Conservation (phyloP, 1,140 invertebrate species). For the Drosophila sulfurigaster region DNA sequence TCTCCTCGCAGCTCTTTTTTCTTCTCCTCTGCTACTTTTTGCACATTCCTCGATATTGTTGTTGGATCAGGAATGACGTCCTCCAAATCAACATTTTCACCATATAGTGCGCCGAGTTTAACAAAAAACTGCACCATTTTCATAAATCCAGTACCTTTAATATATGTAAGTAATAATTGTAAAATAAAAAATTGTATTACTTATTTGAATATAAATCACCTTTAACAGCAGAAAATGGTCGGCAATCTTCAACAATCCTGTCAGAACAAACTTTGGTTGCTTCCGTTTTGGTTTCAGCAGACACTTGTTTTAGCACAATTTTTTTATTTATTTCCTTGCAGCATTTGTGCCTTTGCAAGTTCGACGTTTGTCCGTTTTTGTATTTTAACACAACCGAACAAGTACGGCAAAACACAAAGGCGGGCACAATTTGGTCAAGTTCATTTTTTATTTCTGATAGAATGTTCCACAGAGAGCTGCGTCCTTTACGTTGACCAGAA, state of each 20-base stretch:
- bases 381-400: neutral
- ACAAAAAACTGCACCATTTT: slow-evolving; percentile 33
- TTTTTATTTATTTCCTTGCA: neutral
- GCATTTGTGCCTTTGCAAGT: neutral
- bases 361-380: neutral
- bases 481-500: slow-evolving; percentile 11
- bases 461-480: slow-evolving; percentile 31
- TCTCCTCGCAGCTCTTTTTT: slow-evolving; percentile 28
- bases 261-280: no score
- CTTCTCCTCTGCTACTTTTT: slow-evolving; percentile 32
- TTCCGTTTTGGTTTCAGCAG: neutral
- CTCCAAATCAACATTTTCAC: slow-evolving; percentile 30
- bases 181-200: no score
- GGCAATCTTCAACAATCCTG: slow-evolving; percentile 41
- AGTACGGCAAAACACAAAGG: neutral
- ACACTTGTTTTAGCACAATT: neutral
- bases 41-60: slow-evolving; percentile 24
- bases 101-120: slow-evolving; percentile 33
- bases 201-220: slow-evolving; percentile 6
- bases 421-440: neutral
- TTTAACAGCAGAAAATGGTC: slow-evolving; percentile 33
- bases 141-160: slow-evolving; percentile 33
- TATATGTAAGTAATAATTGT: no score
- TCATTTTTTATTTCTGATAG: slow-evolving; percentile 22
- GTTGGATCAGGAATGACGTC: slow-evolving; percentile 40